Percentiles rank a stretch among this genome's conserved stretches.
Evolutionary conservation across 2,797 vertebrate genomes (phyloP).

Genomic region (Pygocentrus nattereri): DNA sequence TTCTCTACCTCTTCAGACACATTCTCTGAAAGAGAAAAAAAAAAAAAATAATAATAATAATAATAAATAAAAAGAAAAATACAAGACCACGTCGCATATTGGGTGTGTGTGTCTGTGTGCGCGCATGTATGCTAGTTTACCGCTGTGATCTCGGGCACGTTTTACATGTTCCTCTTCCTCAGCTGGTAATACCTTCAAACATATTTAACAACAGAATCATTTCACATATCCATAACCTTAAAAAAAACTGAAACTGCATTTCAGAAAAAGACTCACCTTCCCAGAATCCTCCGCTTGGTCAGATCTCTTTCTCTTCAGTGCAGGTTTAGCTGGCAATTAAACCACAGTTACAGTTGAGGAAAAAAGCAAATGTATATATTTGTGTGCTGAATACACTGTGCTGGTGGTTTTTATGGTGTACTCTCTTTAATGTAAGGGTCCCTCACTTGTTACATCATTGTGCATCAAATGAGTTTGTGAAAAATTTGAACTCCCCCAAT

Average conservation of each 20-base stretch:
- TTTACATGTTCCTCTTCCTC: conserved; percentile 39
- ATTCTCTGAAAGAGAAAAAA: conserved; percentile 40
- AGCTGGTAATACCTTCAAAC: conserved; percentile 30
- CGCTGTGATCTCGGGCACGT: conserved; percentile 37
- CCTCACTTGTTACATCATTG: too few species aligned
- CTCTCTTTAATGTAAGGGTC: too few species aligned
- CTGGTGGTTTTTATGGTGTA: too few species aligned
- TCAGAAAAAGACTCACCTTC: conserved; percentile 63
- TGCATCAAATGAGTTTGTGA: too few species aligned
- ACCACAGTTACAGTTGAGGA: not conserved
- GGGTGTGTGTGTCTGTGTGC: conserved; percentile 11
- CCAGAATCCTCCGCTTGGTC: conserved; percentile 67
- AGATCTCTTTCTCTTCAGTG: conserved; percentile 70
- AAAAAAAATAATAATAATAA: not conserved
- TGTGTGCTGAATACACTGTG: too few species aligned
- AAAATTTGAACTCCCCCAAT: too few species aligned
- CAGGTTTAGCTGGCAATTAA: conserved; percentile 66
- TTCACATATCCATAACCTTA: not conserved
- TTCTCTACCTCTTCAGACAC: conserved; percentile 55
- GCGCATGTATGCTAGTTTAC: conserved; percentile 58
- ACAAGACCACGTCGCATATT: not conserved
- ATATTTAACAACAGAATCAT: not conserved
- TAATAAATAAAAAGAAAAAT: not conserved
- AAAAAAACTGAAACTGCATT: not conserved
- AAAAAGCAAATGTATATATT: too few species aligned